Evolutionary conservation across 2,113 vertebrate genomes (phyloP), one percentile per base, ranked within the genome.

Genomic region (Laticauda colubrina): DNA sequence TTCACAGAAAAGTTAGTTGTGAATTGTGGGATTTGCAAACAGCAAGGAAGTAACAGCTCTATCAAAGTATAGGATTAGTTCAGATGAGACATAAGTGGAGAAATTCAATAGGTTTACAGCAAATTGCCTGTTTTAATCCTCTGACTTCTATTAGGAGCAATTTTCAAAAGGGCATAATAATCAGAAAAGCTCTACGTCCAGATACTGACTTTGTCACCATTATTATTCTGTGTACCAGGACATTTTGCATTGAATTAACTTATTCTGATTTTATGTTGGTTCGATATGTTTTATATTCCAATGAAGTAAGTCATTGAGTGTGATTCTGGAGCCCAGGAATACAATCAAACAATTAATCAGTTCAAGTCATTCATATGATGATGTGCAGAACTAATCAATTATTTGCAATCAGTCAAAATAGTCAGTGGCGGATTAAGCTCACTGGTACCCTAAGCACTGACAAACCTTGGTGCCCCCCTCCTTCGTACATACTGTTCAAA

Each of bases 111-210:
- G 90, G 26, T 9, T 91, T 86, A 86, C 20, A 57, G 39, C 54
- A 86, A 56, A 91, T 56, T 91, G 53, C 21, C 90, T 91, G 29
- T 12, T 91, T 91, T 85, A 86, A 86, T 91, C 81, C 90, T 86
- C 39, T 45, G 90, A 11, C n/a, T 86, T 91, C 53, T 85, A 81
- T 91, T 85, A 85, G 20, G 20, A 85, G 69, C 51, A 85, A 85
- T 54, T 12, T n/a, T 75, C 23, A 10, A 75, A 24, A 91, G 34
- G 21, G 34, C 34, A 85, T 85, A 85, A 56, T 85, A 85, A 85
- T 53, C 51, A 26, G 64, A 24, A 91, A 85, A 45, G 23, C 24
- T 56, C 45, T 85, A 10, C 15, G 0, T 55, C 29, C 43, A 53
- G 21, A 81, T 6, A 39, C 7, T 39, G 18, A 81, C 39, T 15